Evolutionary conservation across 1,140 invertebrate genomes (phyloP), one percentile per base, ranked within the genome.

Genomic region (Ostrea edulis): DNA sequence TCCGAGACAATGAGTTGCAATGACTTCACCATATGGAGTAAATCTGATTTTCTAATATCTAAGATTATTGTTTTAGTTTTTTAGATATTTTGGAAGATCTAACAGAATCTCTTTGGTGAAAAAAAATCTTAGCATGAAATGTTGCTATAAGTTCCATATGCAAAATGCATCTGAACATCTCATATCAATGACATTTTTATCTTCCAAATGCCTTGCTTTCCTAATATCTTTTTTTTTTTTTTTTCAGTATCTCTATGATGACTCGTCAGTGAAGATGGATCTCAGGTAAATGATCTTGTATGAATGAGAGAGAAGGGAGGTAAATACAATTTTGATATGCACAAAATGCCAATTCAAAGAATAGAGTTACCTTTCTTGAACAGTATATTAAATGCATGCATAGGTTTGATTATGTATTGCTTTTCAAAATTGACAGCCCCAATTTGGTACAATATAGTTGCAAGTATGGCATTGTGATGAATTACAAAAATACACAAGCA

Each of bases 261-360:
- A 77, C 29, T 77, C 68, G 12, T 77, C 68, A 35, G 68, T 77
- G 68, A 77, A 77, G 68, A 77, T 77, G 68, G 68, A 77, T 77
- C 68, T 77, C 22, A 77, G 68, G 68, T 77, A 77, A n/a, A 29
- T 35, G 68, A 44, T 44, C 35, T 44, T 44, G 35, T 44, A 44
- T 44, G 35, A 29, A 29, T 35, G 55, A 62, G 20, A 62, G 55
- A 29, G 22, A 35, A 77, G 29, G 68, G 68, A 17, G 29, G 29
- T 12, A 29, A 77, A 77, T 77, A 25, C 25, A 77, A 35, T 77
- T 77, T 11, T 29, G 68, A 25, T 29, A 11, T 35, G 1, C 14
- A 9, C 8, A 35, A 77, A 77, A 29, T 77, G 25, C 14, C 29
- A 7, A 29, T 25, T 25, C 2, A 77, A 14, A 11, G 35, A 29